A percentile compares a stretch with the other conserved stretches of the same genome.
Evolutionary conservation across 2,797 vertebrate species (phyloP).

Genomic region (Leuciscus waleckii): DNA sequence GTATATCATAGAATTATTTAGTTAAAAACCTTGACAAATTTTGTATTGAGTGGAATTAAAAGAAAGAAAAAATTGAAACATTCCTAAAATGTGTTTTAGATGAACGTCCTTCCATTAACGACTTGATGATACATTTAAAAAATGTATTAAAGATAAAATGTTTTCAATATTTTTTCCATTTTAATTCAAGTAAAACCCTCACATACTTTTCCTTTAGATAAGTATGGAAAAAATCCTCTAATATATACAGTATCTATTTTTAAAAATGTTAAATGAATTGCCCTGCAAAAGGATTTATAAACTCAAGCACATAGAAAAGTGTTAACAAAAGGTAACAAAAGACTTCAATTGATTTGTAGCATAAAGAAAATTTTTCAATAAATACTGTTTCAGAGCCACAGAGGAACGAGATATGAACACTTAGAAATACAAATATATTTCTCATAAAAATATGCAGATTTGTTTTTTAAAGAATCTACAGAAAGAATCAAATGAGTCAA

Average conservation of each 20-base stretch:
- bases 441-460: background rate
- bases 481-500: too few species aligned
- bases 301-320: background rate
- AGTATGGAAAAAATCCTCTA: background rate
- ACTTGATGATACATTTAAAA: background rate
- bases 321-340: background rate
- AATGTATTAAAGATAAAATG: background rate
- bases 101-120: background rate
- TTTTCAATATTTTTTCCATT: background rate
- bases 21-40: background rate
- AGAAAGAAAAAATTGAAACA: background rate
- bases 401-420: background rate
- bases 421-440: background rate
- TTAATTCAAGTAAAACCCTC: background rate
- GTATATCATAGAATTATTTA: background rate
- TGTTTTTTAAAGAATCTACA: too few species aligned
- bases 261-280: background rate
- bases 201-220: background rate
- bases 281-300: background rate
- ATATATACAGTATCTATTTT: background rate
- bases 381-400: background rate
- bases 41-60: background rate
- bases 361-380: background rate
- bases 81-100: background rate
- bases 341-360: background rate